phyloP scores from a whole-genome alignment of 2,113 vertebrate species.

The Rattus norvegicus region GRCr8 NC_086020.1:191554001-191554500 shows the following conservation, averaged over 20 bases:
- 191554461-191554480: conserved; percentile 36
- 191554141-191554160: too few species aligned
- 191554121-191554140: too few species aligned
- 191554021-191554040: too few species aligned
- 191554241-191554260: neutral
- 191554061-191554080: neutral
- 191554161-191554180: too few species aligned
- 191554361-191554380: neutral
- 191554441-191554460: neutral
- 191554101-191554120: neutral
- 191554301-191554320: neutral
- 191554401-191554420: neutral
- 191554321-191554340: neutral
- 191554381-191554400: neutral
- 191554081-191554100: neutral
- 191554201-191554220: neutral
- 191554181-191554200: neutral
- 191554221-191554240: neutral
- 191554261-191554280: neutral
- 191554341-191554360: neutral
- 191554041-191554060: neutral
- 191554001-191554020: accelerated
- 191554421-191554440: neutral
- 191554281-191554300: neutral
- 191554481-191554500: conserved; percentile 50